phyloP scores from a whole-genome alignment of 2,888 invertebrate genomes.

The Thecocarcelia acutangulata region DNA sequence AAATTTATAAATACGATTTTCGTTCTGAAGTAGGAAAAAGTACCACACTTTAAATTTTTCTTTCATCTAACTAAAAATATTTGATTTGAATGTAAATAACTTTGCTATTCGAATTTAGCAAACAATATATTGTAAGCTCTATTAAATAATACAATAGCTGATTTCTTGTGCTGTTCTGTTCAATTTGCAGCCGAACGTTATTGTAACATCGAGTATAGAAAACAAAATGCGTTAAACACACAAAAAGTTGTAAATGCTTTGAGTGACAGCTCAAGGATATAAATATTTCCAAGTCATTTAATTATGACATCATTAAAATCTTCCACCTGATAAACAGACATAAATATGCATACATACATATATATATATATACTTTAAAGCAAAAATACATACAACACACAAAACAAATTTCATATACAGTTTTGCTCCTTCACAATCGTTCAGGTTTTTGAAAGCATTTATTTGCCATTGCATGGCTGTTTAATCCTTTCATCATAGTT shows the following conservation, averaged over 20 bases:
- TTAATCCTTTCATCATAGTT: slow-evolving; percentile 39
- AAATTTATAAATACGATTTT: no score
- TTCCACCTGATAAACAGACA: slow-evolving; percentile 70
- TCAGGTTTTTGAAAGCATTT: slow-evolving; percentile 1
- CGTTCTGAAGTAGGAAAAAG: no score
- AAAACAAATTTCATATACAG: slow-evolving; percentile 14
- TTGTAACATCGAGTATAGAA: not conserved
- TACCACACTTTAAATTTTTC: no score
- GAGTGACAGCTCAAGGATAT: slow-evolving; percentile 63
- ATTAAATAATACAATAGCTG: slow-evolving; percentile 9
- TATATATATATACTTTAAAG: not conserved
- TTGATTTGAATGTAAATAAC: no score
- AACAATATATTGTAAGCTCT: slow-evolving; percentile 2
- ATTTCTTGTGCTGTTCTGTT: not conserved
- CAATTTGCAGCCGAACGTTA: not conserved
- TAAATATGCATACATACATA: not conserved
- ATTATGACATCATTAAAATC: slow-evolving; percentile 73
- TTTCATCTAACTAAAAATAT: no score
- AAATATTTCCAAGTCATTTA: slow-evolving; percentile 72
- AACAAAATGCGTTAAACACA: slow-evolving; percentile 16
- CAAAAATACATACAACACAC: not conserved
- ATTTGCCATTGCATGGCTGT: slow-evolving; percentile 2
- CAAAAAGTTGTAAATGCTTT: slow-evolving; percentile 44
- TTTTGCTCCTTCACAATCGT: not conserved
- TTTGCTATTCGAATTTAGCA: no score